Percentiles rank a stretch among this genome's conserved stretches.
Evolutionary conservation across 2,888 invertebrate genomes (phyloP).

Genomic region (Stenchaetothrips biformis): DNA sequence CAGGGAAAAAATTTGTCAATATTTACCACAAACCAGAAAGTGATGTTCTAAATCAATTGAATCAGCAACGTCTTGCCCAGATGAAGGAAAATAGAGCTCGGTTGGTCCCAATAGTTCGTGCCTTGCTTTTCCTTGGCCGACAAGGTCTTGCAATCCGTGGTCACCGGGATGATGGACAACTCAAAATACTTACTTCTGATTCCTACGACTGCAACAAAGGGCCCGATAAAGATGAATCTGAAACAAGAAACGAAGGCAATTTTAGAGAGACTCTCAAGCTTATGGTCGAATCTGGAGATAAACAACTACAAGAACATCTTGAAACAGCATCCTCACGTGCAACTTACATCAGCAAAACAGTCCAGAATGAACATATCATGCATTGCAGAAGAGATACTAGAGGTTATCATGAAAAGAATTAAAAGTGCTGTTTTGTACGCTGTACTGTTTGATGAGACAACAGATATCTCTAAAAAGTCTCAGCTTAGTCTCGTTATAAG

Average conservation of each 20-base stretch:
- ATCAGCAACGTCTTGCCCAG: slow-evolving; percentile 31
- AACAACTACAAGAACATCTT: slow-evolving; percentile 37
- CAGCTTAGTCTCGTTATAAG: slow-evolving; percentile 40
- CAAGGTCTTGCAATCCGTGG: slow-evolving; percentile 39
- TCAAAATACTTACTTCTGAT: no score
- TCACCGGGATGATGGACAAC: slow-evolving; percentile 38
- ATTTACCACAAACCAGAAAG: slow-evolving; percentile 29
- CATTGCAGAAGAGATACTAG: slow-evolving; percentile 38
- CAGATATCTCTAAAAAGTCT: slow-evolving; percentile 38
- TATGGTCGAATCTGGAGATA: slow-evolving; percentile 38
- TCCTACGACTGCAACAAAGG: no score
- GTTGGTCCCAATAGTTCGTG: slow-evolving; percentile 35
- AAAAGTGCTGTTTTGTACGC: slow-evolving; percentile 37
- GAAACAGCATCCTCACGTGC: slow-evolving; percentile 37
- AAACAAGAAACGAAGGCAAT: slow-evolving; percentile 36
- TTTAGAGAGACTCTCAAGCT: slow-evolving; percentile 38
- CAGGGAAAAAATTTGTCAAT: slow-evolving; percentile 32
- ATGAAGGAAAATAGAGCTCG: slow-evolving; percentile 36
- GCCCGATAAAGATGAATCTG: no score
- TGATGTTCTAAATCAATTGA: slow-evolving; percentile 32
- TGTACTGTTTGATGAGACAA: slow-evolving; percentile 41
- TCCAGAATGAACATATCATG: slow-evolving; percentile 40
- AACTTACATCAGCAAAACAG: slow-evolving; percentile 40
- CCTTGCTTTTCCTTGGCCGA: slow-evolving; percentile 38
- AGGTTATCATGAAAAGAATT: slow-evolving; percentile 23